Evolutionary conservation across 2,797 vertebrate genomes (phyloP).

Genomic region (Hipposideros larvatus): DNA sequence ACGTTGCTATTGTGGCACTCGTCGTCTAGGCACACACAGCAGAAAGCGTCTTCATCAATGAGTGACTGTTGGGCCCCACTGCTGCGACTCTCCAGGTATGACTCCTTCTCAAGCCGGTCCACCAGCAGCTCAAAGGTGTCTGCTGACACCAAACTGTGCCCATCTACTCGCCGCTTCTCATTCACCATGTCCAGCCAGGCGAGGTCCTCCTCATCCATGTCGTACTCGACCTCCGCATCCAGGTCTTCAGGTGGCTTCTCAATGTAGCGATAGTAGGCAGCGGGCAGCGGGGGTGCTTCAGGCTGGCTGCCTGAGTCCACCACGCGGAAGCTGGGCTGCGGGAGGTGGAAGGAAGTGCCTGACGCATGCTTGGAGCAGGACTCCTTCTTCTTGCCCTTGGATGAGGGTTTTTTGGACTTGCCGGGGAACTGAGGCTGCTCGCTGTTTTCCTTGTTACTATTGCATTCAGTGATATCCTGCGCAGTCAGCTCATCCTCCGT

Average conservation of each 20-base stretch:
- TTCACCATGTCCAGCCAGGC: conserved; percentile 99
- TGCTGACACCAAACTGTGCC: conserved; percentile 93
- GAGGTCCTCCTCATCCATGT: conserved; percentile 99
- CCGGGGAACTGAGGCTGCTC: conserved; percentile 93
- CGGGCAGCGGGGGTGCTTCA: conserved; percentile 92
- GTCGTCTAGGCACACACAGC: conserved; percentile 98
- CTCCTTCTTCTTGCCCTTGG: conserved; percentile 93
- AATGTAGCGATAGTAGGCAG: conserved; percentile 95
- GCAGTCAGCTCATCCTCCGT: conserved; percentile 98
- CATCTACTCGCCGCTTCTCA: conserved; percentile 94
- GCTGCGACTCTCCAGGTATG: conserved; percentile 95
- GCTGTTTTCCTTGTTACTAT: conserved; percentile 99
- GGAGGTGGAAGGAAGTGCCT: conserved; percentile 89
- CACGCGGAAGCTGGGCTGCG: conserved; percentile 94
- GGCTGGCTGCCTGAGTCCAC: conserved; percentile 90
- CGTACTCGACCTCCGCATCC: conserved; percentile 96
- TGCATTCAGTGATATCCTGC: conserved; percentile 98
- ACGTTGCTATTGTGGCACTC: conserved; percentile 99
- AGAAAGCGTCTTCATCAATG: conserved; percentile 97
- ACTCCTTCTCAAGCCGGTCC: conserved; percentile 96
- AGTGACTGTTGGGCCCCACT: conserved; percentile 94
- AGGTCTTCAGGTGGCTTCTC: conserved; percentile 94
- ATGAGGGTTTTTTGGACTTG: conserved; percentile 90
- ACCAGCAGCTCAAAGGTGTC: conserved; percentile 97
- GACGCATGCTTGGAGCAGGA: conserved; percentile 88